Percentiles rank a stretch among this genome's conserved stretches.
Conservation (phyloP, 2,888 invertebrate species). For the Nymphalis polychloros region DNA sequence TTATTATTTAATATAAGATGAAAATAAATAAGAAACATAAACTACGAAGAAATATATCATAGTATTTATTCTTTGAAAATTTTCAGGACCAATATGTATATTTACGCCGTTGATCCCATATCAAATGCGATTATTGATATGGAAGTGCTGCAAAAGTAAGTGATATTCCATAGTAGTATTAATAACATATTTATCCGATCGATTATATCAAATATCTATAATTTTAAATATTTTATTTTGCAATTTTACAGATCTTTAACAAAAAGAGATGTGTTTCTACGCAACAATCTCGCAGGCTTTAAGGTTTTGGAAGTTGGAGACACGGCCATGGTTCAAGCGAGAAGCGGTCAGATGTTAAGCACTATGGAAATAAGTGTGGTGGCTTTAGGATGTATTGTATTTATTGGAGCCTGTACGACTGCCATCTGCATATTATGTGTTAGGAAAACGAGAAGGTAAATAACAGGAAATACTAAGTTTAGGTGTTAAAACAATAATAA, state of each 20-base stretch:
- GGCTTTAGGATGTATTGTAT: conserved; percentile 89
- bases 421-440: conserved; percentile 90
- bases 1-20: too few species aligned
- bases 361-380: conserved; percentile 91
- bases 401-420: conserved; percentile 89
- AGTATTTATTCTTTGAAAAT: too few species aligned
- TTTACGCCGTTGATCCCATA: conserved; percentile 91
- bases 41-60: too few species aligned
- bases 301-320: conserved; percentile 85
- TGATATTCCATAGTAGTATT: neutral
- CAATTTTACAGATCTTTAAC: conserved; percentile 81
- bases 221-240: too few species aligned
- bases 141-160: conserved; percentile 89
- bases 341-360: conserved; percentile 73
- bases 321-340: conserved; percentile 64
- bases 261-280: conserved; percentile 82
- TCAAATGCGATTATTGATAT: conserved; percentile 91
- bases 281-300: conserved; percentile 84
- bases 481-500: too few species aligned
- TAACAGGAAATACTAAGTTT: neutral
- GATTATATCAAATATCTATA: too few species aligned
- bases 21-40: too few species aligned
- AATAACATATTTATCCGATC: too few species aligned
- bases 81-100: conserved; percentile 90
- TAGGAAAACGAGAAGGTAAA: conserved; percentile 83